Conservation (phyloP, 2,797 vertebrate genomes). For the Momotus momota region DNA sequence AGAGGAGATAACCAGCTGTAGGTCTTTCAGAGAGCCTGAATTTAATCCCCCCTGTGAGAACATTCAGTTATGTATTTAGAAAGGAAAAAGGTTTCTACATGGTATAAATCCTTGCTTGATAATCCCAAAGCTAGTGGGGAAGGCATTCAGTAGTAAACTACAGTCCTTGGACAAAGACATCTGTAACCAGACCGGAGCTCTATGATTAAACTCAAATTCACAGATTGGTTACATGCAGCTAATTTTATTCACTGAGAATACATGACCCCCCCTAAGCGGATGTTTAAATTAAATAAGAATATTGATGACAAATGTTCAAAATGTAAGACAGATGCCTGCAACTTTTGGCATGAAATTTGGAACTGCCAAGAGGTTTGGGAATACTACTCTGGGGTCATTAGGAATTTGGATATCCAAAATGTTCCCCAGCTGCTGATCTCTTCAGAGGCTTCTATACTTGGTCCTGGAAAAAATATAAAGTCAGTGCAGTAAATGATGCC, state of each 20-base stretch:
- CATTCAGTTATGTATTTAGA: slow-evolving; percentile 66
- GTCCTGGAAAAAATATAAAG: slow-evolving; percentile 46
- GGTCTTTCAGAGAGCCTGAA: slow-evolving; percentile 64
- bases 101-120: slow-evolving; percentile 71
- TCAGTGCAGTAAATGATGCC: slow-evolving; percentile 26
- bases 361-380: slow-evolving; percentile 69
- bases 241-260: slow-evolving; percentile 74
- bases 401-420: slow-evolving; percentile 68
- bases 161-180: slow-evolving; percentile 68
- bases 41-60: slow-evolving; percentile 67
- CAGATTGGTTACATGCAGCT: slow-evolving; percentile 72
- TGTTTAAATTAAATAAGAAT: slow-evolving; percentile 75
- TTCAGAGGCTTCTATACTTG: slow-evolving; percentile 44
- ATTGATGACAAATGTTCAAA: slow-evolving; percentile 76
- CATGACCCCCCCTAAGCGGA: slow-evolving; percentile 69
- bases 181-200: slow-evolving; percentile 71
- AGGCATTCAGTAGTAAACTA: slow-evolving; percentile 69
- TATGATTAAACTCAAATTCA: slow-evolving; percentile 73
- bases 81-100: slow-evolving; percentile 62
- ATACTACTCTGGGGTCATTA: slow-evolving; percentile 64
- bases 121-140: slow-evolving; percentile 68
- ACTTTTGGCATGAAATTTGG: slow-evolving; percentile 75
- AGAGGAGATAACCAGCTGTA: slow-evolving; percentile 70
- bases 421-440: slow-evolving; percentile 67
- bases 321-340: slow-evolving; percentile 72